Conservation (phyloP, 2,113 vertebrate species). For the Gallinago jamesoni region DNA sequence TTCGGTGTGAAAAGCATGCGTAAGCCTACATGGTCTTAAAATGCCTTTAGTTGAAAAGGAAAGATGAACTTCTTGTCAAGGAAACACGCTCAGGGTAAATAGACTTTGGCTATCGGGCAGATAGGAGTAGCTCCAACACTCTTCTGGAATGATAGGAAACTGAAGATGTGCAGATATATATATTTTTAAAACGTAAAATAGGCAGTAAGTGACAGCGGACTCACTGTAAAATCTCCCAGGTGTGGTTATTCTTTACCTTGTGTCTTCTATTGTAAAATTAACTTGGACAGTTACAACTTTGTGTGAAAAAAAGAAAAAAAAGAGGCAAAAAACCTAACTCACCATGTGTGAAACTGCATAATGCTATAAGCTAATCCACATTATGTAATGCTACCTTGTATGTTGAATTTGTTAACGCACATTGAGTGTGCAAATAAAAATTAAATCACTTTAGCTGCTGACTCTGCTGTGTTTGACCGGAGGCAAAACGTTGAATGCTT, state of each 20-base stretch:
- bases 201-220: conserved; percentile 60
- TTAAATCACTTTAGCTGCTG: conserved; percentile 70
- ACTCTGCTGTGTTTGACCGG: neutral
- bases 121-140: conserved; percentile 30
- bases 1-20: neutral
- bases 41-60: conserved; percentile 39
- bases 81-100: conserved; percentile 68
- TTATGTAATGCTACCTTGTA: conserved; percentile 85
- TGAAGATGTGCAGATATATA: conserved; percentile 53
- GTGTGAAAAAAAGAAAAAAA: conserved; percentile 59
- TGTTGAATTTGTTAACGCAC: conserved; percentile 86
- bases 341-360: conserved; percentile 77
- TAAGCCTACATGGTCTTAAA: neutral
- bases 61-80: conserved; percentile 46
- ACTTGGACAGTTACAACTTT: conserved; percentile 71
- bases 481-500: neutral
- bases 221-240: conserved; percentile 61
- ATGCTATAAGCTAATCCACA: conserved; percentile 78
- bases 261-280: conserved; percentile 80
- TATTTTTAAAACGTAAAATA: conserved; percentile 37
- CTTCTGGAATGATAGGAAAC: conserved; percentile 32
- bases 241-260: conserved; percentile 76
- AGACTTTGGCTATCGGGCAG: conserved; percentile 20
- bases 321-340: conserved; percentile 55
- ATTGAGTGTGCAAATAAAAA: conserved; percentile 87